phyloP scores from a whole-genome alignment of 2,888 invertebrate species.

The Leucania comma region DNA sequence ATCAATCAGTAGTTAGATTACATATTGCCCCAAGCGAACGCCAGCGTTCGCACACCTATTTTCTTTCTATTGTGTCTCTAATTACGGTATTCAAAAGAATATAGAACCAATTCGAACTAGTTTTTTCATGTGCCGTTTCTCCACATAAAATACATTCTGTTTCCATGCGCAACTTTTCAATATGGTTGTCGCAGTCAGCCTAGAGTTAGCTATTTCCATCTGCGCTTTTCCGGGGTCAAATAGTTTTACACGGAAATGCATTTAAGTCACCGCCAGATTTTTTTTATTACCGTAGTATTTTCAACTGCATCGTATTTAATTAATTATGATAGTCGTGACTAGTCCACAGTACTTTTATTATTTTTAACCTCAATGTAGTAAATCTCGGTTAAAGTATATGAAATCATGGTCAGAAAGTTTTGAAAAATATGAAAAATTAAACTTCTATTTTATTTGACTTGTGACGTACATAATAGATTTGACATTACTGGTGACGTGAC shows the following conservation, averaged over 20 bases:
- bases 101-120: no score
- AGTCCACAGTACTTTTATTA: background rate
- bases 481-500: no score
- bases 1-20: no score
- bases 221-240: background rate
- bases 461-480: no score
- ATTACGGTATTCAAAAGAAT: no score
- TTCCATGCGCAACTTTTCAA: background rate
- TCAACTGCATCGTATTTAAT: background rate
- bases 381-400: background rate
- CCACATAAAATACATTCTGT: background rate
- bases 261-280: background rate
- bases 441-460: no score
- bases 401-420: background rate
- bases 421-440: background rate
- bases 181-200: background rate
- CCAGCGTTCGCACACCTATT: no score
- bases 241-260: conserved; percentile 12
- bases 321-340: background rate
- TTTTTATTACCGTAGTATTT: background rate
- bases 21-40: no score
- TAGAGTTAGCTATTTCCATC: background rate
- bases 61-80: no score
- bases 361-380: background rate
- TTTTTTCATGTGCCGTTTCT: no score